Evolutionary conservation across 2,888 invertebrate species (phyloP).

Genomic region (Cryptophagus acutangulus): DNA sequence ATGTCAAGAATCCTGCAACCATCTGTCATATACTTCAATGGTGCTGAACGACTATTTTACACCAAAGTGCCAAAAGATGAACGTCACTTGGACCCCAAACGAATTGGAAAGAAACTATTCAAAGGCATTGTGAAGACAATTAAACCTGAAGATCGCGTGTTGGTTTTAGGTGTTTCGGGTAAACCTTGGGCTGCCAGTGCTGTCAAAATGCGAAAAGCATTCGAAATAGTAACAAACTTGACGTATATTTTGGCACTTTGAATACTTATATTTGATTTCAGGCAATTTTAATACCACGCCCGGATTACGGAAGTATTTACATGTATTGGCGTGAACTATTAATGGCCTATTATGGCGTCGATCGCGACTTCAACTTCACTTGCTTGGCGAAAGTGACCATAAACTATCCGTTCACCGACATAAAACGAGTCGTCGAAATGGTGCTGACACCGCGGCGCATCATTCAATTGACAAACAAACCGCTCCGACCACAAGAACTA

Average conservation of each 20-base stretch:
- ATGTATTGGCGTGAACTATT: conserved; percentile 53
- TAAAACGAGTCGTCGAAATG: conserved; percentile 47
- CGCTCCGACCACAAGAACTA: conserved; percentile 53
- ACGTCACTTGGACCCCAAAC: conserved; percentile 61
- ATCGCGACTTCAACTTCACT: conserved; percentile 57
- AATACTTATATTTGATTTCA: conserved; percentile 17
- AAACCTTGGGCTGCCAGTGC: conserved; percentile 61
- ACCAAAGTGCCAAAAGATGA: conserved; percentile 62
- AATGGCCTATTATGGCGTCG: conserved; percentile 57
- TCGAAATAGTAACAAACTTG: conserved; percentile 49
- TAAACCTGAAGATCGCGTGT: conserved; percentile 58
- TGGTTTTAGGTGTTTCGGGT: conserved; percentile 64
- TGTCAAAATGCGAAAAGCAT: conserved; percentile 52
- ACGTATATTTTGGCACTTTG: conserved; percentile 1
- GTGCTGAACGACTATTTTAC: conserved; percentile 64
- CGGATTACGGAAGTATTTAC: conserved; percentile 59
- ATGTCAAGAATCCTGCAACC: conserved; percentile 66
- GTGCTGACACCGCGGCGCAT: conserved; percentile 51
- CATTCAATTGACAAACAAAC: conserved; percentile 51
- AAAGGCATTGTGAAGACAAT: conserved; percentile 68
- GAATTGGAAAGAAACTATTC: conserved; percentile 62
- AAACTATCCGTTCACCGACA: conserved; percentile 53
- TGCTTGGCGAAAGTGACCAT: conserved; percentile 53
- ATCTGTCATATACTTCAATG: conserved; percentile 65
- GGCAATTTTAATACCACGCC: conserved; percentile 44